phyloP scores from a whole-genome alignment of 2,113 vertebrate species.

The Neolamprologus toae region DNA sequence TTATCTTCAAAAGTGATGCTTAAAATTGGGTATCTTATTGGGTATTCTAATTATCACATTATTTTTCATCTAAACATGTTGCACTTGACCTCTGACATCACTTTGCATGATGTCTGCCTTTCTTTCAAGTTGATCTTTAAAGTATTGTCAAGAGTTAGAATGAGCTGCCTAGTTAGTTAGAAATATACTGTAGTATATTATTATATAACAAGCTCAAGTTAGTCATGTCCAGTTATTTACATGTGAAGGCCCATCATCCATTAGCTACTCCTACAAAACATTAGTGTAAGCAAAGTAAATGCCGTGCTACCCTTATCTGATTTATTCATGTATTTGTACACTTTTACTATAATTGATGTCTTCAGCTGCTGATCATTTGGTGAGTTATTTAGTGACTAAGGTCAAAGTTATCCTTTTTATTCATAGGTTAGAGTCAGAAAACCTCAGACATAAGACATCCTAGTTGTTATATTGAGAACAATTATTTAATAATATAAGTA shows the following conservation, averaged over 20 bases:
- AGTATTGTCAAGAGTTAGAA: background rate
- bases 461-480: background rate
- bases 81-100: background rate
- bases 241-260: background rate
- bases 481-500: background rate
- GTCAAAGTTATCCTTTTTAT: background rate
- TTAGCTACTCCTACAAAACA: background rate
- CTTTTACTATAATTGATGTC: background rate
- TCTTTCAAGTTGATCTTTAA: background rate
- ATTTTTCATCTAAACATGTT: background rate
- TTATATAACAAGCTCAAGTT: background rate
- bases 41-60: background rate
- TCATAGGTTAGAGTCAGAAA: background rate
- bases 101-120: fast-evolving
- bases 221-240: background rate
- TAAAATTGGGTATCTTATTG: background rate
- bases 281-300: background rate
- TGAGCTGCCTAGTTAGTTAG: background rate
- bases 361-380: background rate
- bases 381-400: background rate
- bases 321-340: background rate
- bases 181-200: background rate
- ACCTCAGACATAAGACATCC: background rate
- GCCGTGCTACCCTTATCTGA: background rate
- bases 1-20: background rate